Base-by-base conservation (phyloP, 2,797 vertebrate genomes). In the Lates japonicus region DNA sequence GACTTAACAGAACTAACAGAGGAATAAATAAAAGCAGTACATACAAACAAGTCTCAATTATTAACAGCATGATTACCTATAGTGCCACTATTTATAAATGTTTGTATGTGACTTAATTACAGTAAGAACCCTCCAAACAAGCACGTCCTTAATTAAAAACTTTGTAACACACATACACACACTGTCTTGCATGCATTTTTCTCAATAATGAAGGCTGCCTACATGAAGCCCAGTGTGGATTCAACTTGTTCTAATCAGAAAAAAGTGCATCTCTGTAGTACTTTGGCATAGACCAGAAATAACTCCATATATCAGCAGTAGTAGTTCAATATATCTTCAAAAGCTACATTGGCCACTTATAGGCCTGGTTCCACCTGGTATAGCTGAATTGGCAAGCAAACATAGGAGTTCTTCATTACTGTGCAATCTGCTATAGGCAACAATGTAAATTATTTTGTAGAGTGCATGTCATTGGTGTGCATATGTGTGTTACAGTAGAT, bases 21-120 rank as follows among this genome's bases (percentile, higher is more conserved):
- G 74, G 83, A 94, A 93, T 93, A 95, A 94, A 94, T 94, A 91
- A 93, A 92, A 91, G 84, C 74, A 29, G 85, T 86, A 88, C 87
- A 91, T 87, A 91, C 77, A 92, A 84, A 87, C 59, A 88, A 71
- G 37, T 87, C 73, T 88, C 88, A 73, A 88, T 75, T 87, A 87
- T 89, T 64, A 88, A 90, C 90, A 92, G 76, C 75, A 84, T 78
- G 87, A 81, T 87, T 83, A 86, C 64, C 73, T 84, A 89, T 71
- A 81, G 75, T 74, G 80, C 78, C 67, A 72, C 76, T 88, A 84
- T 85, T 82, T 80, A 86, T 80, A 88, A 87, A 88, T 86, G 81
- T 82, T 86, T 91, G 73, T 41, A 70, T 55, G 66, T 82, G 77
- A 87, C 68, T 69, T 86, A 87, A 77, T 84, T 69, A 93, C 81